Evolutionary conservation across 2,888 invertebrate species (phyloP).

Genomic region (Drosophila subquinaria): DNA sequence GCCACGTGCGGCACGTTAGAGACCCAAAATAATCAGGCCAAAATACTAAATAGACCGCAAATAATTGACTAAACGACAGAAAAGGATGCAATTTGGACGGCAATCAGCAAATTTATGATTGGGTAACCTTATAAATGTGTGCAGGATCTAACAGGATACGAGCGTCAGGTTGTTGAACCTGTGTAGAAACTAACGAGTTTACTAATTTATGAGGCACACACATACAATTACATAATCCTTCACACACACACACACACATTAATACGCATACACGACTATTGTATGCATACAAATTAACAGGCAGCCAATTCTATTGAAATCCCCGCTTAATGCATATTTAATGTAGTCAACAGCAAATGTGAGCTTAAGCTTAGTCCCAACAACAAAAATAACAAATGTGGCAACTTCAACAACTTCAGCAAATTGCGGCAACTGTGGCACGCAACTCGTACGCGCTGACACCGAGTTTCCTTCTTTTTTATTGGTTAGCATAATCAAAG

Average conservation of each 20-base stretch:
- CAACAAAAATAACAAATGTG: conserved; percentile 34
- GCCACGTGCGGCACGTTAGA: conserved; percentile 60
- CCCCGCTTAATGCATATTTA: conserved; percentile 75
- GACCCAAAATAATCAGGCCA: conserved; percentile 21
- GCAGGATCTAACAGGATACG: conserved; percentile 7
- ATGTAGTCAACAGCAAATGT: conserved; percentile 51
- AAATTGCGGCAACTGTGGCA: conserved; percentile 41
- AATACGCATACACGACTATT: conserved; percentile 16
- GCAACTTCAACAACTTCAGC: conserved; percentile 17
- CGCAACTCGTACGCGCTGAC: conserved; percentile 67
- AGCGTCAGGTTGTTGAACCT: conserved; percentile 35
- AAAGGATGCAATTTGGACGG: conserved; percentile 47
- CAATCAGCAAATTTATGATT: conserved; percentile 46
- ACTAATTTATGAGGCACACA: conserved; percentile 47
- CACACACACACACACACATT: conserved; percentile 6
- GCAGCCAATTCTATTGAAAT: conserved; percentile 44
- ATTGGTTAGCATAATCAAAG: conserved; percentile 39
- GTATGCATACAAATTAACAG: conserved; percentile 52
- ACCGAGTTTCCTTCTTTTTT: conserved; percentile 48
- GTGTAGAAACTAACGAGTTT: conserved; percentile 24
- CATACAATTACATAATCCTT: conserved; percentile 10
- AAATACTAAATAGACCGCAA: conserved; percentile 34
- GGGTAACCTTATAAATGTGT: conserved; percentile 5
- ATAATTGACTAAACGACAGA: conserved; percentile 46
- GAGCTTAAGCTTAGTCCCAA: conserved; percentile 21